These are phyloP conservation scores for Dicrostonyx torquatus DNA, from an alignment of 2,797 vertebrate species.

Conservation along the genomic window DNA sequence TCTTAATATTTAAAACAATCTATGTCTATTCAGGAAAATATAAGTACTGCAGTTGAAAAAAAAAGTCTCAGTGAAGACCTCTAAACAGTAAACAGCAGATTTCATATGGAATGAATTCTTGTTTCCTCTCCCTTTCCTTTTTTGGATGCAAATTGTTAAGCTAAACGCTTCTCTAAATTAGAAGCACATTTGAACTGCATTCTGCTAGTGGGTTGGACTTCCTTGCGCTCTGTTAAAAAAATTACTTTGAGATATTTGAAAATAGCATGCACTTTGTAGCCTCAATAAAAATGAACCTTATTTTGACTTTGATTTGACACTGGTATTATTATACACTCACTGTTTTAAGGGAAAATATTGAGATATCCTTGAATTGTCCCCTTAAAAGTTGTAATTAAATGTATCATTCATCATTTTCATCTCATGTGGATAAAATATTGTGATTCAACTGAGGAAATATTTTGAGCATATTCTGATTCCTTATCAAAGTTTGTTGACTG, in stretches of 20 bases:
- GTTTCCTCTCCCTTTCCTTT: conserved; percentile 72
- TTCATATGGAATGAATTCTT: background rate
- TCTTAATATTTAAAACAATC: background rate
- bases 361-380: background rate
- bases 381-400: background rate
- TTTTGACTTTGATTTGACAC: conserved; percentile 41
- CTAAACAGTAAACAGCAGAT: background rate
- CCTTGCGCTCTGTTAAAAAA: conserved; percentile 5
- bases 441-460: background rate
- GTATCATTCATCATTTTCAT: background rate
- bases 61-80: conserved; percentile 70
- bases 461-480: background rate
- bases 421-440: conserved; percentile 1
- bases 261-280: conserved; percentile 41
- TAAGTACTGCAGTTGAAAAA: conserved; percentile 64
- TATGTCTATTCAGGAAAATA: conserved; percentile 37
- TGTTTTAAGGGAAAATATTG: conserved; percentile 8
- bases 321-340: background rate
- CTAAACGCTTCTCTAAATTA: conserved; percentile 79
- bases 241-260: background rate
- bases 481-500: conserved; percentile 8
- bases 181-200: conserved; percentile 70
- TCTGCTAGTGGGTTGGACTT: conserved; percentile 62
- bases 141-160: conserved; percentile 73
- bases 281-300: background rate